Evolutionary conservation across 2,888 invertebrate genomes (phyloP).

Genomic region (Spialia ferax): DNA sequence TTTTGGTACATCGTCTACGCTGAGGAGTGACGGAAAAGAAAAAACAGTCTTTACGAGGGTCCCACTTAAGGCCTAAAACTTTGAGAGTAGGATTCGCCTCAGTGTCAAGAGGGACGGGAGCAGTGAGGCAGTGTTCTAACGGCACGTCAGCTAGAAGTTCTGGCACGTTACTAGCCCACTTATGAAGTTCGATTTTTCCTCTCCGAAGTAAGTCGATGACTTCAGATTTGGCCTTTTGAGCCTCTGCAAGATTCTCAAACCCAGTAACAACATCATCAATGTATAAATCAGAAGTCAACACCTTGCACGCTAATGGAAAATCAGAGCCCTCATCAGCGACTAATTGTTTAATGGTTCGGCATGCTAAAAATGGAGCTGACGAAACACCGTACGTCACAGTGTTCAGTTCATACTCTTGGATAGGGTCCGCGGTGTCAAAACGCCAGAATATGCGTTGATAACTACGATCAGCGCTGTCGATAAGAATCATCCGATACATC

Average conservation of each 20-base stretch:
- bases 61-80: background rate
- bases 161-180: slow-evolving; percentile 1
- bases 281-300: background rate
- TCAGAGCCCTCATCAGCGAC: background rate
- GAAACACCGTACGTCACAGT: slow-evolving; percentile 1
- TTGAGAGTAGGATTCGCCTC: background rate
- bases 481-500: slow-evolving; percentile 33
- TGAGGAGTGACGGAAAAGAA: background rate
- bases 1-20: background rate
- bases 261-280: slow-evolving; percentile 1
- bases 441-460: slow-evolving; percentile 2
- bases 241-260: background rate
- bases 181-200: background rate
- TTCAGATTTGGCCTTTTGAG: background rate
- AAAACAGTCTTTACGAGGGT: background rate
- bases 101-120: background rate
- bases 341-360: background rate
- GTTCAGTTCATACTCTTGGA: background rate
- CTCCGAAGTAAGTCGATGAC: background rate
- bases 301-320: background rate
- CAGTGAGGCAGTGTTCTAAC: background rate
- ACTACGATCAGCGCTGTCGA: slow-evolving; percentile 52
- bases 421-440: background rate
- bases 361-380: background rate
- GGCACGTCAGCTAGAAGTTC: background rate